Evolutionary conservation across 2,113 vertebrate genomes (phyloP).

Genomic region (Gopherus evgoodei): DNA sequence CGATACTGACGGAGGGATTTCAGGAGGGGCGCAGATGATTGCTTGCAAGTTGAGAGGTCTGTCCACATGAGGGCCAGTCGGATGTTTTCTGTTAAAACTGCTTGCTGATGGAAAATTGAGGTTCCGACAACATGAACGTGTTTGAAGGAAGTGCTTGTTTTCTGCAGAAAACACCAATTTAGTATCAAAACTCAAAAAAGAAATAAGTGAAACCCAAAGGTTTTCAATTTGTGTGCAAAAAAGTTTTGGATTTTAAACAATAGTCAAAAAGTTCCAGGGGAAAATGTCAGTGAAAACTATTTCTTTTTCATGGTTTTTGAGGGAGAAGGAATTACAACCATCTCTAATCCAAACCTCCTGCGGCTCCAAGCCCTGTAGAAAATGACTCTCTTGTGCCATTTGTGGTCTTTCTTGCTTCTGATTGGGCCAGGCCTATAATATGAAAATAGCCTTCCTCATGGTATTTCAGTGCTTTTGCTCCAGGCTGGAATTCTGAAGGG

Average conservation of each 20-base stretch:
- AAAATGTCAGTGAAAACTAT: not conserved
- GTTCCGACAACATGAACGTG: not conserved
- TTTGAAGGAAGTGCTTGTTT: not conserved
- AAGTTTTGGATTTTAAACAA: slow-evolving; percentile 7
- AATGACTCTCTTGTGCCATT: not conserved
- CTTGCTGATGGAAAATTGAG: not conserved
- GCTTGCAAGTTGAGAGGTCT: not conserved
- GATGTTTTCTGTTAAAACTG: rapidly evolving
- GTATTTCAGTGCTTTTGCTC: not conserved
- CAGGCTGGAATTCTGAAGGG: not conserved
- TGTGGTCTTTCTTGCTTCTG: not conserved
- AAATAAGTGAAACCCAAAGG: not conserved
- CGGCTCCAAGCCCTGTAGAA: not conserved
- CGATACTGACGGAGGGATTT: not conserved
- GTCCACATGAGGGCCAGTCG: not conserved
- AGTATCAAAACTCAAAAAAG: not conserved
- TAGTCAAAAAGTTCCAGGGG: not conserved
- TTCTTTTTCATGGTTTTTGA: not conserved
- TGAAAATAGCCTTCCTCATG: rapidly evolving
- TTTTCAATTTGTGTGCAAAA: not conserved
- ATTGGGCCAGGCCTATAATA: not conserved
- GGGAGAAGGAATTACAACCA: not conserved
- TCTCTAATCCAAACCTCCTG: not conserved
- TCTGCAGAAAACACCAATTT: not conserved
- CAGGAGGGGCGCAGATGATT: not conserved